Percentiles rank a stretch among this genome's conserved stretches.
Evolutionary conservation across 2,113 vertebrate genomes (phyloP).

Genomic region (Xenopus laevis): DNA sequence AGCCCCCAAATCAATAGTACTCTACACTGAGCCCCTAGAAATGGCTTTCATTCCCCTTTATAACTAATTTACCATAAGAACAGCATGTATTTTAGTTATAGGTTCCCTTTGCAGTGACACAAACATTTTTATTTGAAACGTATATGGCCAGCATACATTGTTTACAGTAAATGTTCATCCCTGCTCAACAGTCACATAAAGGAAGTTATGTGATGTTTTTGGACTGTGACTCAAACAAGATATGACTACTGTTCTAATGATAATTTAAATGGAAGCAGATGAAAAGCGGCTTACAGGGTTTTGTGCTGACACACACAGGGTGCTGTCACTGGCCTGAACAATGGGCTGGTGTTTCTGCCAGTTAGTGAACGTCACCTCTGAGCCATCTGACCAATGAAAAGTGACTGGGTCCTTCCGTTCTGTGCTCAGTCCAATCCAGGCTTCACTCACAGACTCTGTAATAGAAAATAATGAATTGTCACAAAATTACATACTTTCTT

Average conservation of each 20-base stretch:
- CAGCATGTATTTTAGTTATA: no score
- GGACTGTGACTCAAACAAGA: no score
- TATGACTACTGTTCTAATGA: neutral
- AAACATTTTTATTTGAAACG: no score
- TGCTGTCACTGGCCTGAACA: slow-evolving; percentile 55
- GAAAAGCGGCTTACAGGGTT: slow-evolving; percentile 65
- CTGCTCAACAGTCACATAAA: no score
- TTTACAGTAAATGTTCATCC: no score
- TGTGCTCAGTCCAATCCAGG: slow-evolving; percentile 84
- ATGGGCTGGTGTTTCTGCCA: slow-evolving; percentile 81
- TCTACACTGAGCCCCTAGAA: no score
- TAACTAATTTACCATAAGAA: no score
- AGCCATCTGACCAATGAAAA: slow-evolving; percentile 82
- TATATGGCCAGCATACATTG: no score
- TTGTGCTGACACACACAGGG: slow-evolving; percentile 75
- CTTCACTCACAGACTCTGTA: slow-evolving; percentile 67
- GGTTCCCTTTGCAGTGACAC: no score
- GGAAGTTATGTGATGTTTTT: no score
- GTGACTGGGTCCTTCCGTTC: slow-evolving; percentile 54
- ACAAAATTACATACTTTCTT: neutral
- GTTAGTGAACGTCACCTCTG: slow-evolving; percentile 72
- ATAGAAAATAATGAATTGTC: slow-evolving; percentile 44
- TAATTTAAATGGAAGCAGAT: slow-evolving; percentile 1
- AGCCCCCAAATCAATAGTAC: no score
- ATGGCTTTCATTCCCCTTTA: no score